phyloP scores from a whole-genome alignment of 2,797 vertebrate genomes.

The Molossus alvarezi region DNA sequence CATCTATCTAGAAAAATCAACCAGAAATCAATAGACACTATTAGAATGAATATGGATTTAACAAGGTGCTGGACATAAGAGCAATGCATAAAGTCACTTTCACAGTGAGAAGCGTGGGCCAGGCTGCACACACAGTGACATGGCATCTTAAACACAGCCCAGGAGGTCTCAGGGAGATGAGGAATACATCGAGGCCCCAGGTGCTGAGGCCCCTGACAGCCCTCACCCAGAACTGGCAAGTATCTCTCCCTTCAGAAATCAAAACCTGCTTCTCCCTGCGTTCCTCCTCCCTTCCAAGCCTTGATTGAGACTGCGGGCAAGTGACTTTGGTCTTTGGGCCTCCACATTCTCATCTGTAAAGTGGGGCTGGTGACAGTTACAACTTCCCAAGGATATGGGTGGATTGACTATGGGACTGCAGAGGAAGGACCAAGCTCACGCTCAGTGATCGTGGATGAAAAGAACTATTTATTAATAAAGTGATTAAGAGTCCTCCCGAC shows the following conservation, averaged over 20 bases:
- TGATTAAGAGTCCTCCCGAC: background rate
- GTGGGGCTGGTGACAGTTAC: background rate
- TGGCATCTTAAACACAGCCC: background rate
- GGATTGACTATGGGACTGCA: background rate
- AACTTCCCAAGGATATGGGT: background rate
- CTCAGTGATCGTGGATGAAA: background rate
- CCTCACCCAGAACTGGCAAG: background rate
- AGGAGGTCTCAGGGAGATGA: background rate
- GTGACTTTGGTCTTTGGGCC: background rate
- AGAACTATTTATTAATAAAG: background rate
- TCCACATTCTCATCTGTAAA: background rate
- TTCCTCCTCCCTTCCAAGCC: background rate
- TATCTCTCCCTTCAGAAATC: background rate
- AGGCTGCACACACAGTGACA: accelerated
- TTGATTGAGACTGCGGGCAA: background rate
- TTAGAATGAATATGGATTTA: background rate
- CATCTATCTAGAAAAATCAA: background rate
- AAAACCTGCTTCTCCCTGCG: background rate
- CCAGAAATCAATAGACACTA: background rate
- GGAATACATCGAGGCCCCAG: background rate
- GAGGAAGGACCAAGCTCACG: background rate
- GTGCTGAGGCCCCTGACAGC: background rate
- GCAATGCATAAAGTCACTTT: background rate
- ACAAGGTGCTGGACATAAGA: background rate
- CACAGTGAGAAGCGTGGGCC: background rate